These are phyloP conservation scores for Tenthredo scrophulariae DNA, from an alignment of 2,888 invertebrate species.

Conservation along the genomic window DNA sequence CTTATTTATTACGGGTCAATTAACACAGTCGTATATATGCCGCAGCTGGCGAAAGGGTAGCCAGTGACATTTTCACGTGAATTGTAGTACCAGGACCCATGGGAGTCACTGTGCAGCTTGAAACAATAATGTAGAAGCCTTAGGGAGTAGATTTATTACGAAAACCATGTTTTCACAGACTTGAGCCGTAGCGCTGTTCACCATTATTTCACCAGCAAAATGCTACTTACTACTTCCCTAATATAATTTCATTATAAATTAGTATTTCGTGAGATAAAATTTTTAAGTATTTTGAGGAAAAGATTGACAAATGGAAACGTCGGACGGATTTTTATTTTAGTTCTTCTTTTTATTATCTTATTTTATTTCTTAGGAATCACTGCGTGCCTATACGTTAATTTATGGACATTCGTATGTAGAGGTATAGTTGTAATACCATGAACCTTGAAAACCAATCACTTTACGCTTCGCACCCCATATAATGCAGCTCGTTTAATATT, in stretches of 20 bases:
- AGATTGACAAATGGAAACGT: no score
- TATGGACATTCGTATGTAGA: not conserved
- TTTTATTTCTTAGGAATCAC: not conserved
- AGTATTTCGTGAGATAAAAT: not conserved
- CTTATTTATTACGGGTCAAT: conserved; percentile 33
- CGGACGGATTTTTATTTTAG: not conserved
- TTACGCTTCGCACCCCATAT: conserved; percentile 32
- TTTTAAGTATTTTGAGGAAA: not conserved
- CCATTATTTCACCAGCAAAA: not conserved
- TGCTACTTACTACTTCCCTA: not conserved
- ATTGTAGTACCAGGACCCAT: conserved; percentile 44
- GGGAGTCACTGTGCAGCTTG: conserved; percentile 32
- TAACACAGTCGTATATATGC: not conserved
- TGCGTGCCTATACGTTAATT: not conserved
- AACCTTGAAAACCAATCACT: conserved; percentile 52
- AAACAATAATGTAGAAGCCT: conserved; percentile 12
- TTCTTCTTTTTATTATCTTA: not conserved
- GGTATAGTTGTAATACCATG: not conserved
- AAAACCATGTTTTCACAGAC: not conserved
- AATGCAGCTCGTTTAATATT: conserved; percentile 46
- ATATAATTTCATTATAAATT: not conserved
- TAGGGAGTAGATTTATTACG: conserved; percentile 19
- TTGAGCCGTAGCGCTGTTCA: not conserved
- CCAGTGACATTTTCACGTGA: conserved; percentile 41
- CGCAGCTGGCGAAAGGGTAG: conserved; percentile 40